Percentiles rank a stretch among this genome's conserved stretches.
Conservation (phyloP, 2,113 vertebrate species). For the Corythornis cristatus region DNA sequence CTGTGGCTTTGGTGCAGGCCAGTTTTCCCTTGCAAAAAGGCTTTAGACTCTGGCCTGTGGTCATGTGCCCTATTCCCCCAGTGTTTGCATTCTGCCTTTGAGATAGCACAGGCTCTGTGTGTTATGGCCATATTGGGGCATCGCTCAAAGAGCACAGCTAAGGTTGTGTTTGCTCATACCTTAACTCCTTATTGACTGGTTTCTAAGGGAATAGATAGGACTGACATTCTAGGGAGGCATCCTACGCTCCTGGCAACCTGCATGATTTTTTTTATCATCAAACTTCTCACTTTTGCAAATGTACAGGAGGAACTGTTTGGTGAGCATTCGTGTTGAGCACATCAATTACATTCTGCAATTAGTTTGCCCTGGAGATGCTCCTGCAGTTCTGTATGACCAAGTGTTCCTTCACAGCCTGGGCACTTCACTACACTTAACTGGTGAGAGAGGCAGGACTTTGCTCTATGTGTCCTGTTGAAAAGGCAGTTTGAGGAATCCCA, state of each 20-base stretch:
- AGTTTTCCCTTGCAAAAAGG: background rate
- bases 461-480: background rate
- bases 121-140: conserved; percentile 65
- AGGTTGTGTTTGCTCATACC: conserved; percentile 36
- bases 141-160: conserved; percentile 42
- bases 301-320: background rate
- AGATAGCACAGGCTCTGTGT: conserved; percentile 52
- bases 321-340: background rate
- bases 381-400: background rate
- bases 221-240: background rate
- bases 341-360: background rate
- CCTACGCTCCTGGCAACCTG: background rate
- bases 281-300: background rate
- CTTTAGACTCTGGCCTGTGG: background rate
- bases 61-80: conserved; percentile 13
- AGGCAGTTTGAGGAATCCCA: background rate
- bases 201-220: background rate
- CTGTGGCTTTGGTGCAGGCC: accelerated
- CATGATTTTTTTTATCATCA: background rate
- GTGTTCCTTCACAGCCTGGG: background rate
- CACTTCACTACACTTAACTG: background rate
- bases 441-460: background rate
- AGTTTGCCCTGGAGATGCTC: background rate
- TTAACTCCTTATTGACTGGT: conserved; percentile 61
- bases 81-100: conserved; percentile 57